These are phyloP conservation scores for Simalia tracyae DNA, from an alignment of 2,797 vertebrate genomes.

Conservation along the genomic window DNA sequence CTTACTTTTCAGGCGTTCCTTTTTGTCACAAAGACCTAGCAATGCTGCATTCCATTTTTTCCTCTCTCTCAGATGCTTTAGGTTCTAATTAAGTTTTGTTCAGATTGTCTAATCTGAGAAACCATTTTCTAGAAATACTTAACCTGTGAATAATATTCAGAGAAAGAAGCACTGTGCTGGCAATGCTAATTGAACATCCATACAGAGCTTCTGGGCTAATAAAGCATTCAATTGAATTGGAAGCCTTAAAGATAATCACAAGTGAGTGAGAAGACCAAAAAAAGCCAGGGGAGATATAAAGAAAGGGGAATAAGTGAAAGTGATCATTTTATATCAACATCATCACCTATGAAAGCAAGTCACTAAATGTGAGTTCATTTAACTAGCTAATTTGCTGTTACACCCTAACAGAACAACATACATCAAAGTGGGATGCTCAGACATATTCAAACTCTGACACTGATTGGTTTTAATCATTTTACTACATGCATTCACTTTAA, in stretches of 20 bases:
- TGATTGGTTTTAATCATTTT: background rate
- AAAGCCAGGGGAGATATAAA: background rate
- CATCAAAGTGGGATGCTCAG: background rate
- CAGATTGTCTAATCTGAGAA: slow-evolving; percentile 69
- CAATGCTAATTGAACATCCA: slow-evolving; percentile 63
- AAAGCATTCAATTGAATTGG: slow-evolving; percentile 19
- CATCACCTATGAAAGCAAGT: background rate
- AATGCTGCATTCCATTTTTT: slow-evolving; percentile 58
- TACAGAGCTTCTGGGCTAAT: slow-evolving; percentile 43
- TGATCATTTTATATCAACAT: no score
- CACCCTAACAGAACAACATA: background rate
- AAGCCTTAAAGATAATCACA: slow-evolving; percentile 1
- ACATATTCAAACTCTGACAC: background rate
- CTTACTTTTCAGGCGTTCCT: slow-evolving; percentile 1
- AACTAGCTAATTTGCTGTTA: background rate
- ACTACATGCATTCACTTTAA: background rate
- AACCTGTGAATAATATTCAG: slow-evolving; percentile 69
- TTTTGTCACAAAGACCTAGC: slow-evolving; percentile 49
- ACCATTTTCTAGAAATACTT: slow-evolving; percentile 71
- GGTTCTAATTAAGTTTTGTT: slow-evolving; percentile 73
- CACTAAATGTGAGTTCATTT: background rate
- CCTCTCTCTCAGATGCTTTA: slow-evolving; percentile 52
- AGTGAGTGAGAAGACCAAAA: background rate
- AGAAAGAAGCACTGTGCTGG: slow-evolving; percentile 46
- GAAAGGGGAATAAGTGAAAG: background rate